Evolutionary conservation across 2,113 vertebrate genomes (phyloP), one percentile per base, ranked within the genome.

Genomic region (Gopherus evgoodei): DNA sequence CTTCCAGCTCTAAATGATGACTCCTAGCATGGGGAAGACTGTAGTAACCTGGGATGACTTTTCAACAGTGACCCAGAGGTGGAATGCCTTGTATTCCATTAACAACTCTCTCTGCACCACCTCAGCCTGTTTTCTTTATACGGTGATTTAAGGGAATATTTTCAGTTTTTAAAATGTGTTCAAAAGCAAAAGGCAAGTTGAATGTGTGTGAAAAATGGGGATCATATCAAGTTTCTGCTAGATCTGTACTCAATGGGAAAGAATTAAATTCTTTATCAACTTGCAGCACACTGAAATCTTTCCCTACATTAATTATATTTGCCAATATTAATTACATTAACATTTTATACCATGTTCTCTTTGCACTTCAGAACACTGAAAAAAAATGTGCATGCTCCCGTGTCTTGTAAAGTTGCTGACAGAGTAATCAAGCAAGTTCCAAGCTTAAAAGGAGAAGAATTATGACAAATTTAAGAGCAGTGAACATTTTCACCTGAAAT

Each of bases 391-490:
- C 35, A 19, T 35, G 29, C 76, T 85, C 35, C 93, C 59, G 29
- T 76, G 50, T 75, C 88, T 80, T 80, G 0, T 78, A 35, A 93
- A 94, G 90, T 16, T 90, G 81, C 81, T 84, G 87, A 90, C 49
- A 91, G 80, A 88, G 27, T 96, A 97, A 97, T 31, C 83, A 89
- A 93, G 84, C 86, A 90, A 93, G 59, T 57, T 54, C 29, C 65
- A 89, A 79, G 85, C 83, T 79, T 90, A 49, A 94, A 96, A 96
- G 13, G 29, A 90, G 82, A 94, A 86, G 42, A 91, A 8, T 19
- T 78, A 47, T 62, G 31, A 85, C 35, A 84, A 82, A 93, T 86
- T 62, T 80, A 84, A 87, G 89, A 94, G 91, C 8, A 85, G 59
- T 27, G 57, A 19, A 44, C 25, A 8, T 81, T 78, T 82, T 49